Evolutionary conservation across 2,797 vertebrate species (phyloP), one percentile per base, ranked within the genome.

Genomic region (Spondyliosoma cantharus): DNA sequence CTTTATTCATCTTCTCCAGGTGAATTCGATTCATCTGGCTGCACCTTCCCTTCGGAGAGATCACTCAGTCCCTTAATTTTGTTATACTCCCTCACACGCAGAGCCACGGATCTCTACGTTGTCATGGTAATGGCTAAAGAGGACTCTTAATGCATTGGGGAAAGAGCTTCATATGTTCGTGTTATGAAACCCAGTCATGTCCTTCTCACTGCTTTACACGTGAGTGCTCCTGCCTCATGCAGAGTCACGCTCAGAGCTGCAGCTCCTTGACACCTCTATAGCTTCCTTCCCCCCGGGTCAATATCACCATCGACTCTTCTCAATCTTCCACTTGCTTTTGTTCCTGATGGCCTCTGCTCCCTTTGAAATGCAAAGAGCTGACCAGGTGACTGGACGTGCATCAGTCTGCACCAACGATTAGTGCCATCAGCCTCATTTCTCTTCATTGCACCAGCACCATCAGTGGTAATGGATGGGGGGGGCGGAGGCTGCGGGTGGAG

Each of bases 51-150:
- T 11, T 56, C 27, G 16, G 52, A 74, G 45, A 65, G 66, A 81
- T 43, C 11, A 87, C 78, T 82, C 73, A 74, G 74, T 74, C 62
- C 29, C 27, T n/a, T 88, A 83, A 87, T 82, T 83, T 67, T 78
- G 24, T 81, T 81, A 61, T 5, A 49, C 5, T 54, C 74, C 46
- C 73, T 62, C 65, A 62, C 64, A 58, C 43, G 32, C 52, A 60
- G 9, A 81, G 50, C 49, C 19, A 54, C 19, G 22, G 61, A 85
- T 68, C 70, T 74, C 66, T 71, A 52, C 50, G 85, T 86, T 93
- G 89, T 88, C 90, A 91, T 89, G 83, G 88, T 83, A 86, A 93
- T 91, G 78, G 80, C 43, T 68, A 85, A 91, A 90, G 87, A 69
- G 78, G 73, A 66, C 37, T 75, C 69, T 80, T 56, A 43, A n/a